phyloP scores from a whole-genome alignment of 30 jellyfish, hydroid and myxozoan species.

The Cassiopea andromeda region DNA sequence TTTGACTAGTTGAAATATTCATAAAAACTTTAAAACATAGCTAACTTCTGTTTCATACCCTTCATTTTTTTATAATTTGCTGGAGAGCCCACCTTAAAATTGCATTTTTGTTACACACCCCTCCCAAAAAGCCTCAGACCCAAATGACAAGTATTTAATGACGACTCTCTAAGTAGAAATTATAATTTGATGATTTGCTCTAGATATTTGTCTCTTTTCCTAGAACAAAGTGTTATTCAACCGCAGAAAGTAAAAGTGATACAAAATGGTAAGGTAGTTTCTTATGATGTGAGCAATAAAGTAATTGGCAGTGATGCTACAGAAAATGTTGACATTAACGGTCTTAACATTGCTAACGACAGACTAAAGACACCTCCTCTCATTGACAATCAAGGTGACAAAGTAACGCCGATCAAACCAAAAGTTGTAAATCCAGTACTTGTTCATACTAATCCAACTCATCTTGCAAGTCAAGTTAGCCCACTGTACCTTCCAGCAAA shows the following conservation, averaged over 20 bases:
- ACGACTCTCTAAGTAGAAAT: too few relatives aligned
- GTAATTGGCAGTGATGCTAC: slow-evolving; percentile 19
- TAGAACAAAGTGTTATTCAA: slow-evolving; percentile 31
- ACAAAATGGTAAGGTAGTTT: slow-evolving; percentile 60
- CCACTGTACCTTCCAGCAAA: slow-evolving; percentile 26
- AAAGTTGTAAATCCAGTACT: slow-evolving; percentile 25
- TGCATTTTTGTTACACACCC: too few relatives aligned
- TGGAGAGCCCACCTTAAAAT: too few relatives aligned
- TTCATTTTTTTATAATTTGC: too few relatives aligned
- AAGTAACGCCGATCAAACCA: slow-evolving; percentile 35
- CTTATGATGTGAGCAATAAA: slow-evolving; percentile 38
- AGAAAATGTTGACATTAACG: slow-evolving; percentile 13
- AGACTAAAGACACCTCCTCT: slow-evolving; percentile 38
- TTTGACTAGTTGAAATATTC: too few relatives aligned
- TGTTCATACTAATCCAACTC: slow-evolving; percentile 27
- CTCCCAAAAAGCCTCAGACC: too few relatives aligned
- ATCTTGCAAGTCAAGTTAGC: slow-evolving; percentile 31
- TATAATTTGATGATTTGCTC: not conserved
- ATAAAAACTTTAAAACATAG: too few relatives aligned
- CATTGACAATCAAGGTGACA: slow-evolving; percentile 48
- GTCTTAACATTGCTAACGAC: slow-evolving; percentile 51
- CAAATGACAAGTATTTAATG: too few relatives aligned
- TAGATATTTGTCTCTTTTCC: not conserved
- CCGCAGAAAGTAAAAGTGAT: slow-evolving; percentile 41
- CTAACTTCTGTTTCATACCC: too few relatives aligned